Conservation (phyloP, 1,140 invertebrate genomes). For the Coelopa frigida region DNA sequence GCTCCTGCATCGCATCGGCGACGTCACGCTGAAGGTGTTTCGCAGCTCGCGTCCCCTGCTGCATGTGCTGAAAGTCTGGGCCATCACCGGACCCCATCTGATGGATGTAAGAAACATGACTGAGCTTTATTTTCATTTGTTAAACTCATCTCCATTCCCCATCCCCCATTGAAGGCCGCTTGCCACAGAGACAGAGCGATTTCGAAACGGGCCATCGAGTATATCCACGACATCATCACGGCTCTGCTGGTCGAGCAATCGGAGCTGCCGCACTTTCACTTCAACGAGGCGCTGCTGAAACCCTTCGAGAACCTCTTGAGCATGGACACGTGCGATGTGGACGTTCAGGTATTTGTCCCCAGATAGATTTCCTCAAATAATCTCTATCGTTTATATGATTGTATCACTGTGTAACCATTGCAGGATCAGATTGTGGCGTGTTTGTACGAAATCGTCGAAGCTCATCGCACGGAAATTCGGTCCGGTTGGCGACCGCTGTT, state of each 20-base stretch:
- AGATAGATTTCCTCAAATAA: too few species aligned
- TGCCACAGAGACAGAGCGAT: conserved; percentile 83
- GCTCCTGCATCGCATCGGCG: conserved; percentile 75
- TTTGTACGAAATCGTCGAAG: conserved; percentile 92
- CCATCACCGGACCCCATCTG: conserved; percentile 80
- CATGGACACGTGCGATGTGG: conserved; percentile 82
- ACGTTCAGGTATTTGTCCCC: conserved; percentile 84
- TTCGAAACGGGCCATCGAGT: conserved; percentile 87
- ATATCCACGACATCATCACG: conserved; percentile 86
- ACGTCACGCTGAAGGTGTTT: conserved; percentile 79
- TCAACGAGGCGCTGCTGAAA: conserved; percentile 90
- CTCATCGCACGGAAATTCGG: conserved; percentile 81
- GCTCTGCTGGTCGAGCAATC: conserved; percentile 79
- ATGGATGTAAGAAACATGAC: conserved; percentile 65
- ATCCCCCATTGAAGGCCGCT: conserved; percentile 58
- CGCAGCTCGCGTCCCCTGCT: conserved; percentile 79
- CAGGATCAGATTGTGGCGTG: conserved; percentile 85
- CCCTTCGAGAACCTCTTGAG: conserved; percentile 91
- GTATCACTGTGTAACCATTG: conserved; percentile 17
- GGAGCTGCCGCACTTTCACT: conserved; percentile 88
- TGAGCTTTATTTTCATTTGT: conserved; percentile 2
- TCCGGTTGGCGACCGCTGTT: conserved; percentile 92
- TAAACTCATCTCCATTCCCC: not conserved
- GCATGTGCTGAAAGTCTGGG: conserved; percentile 86
- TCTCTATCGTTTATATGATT: not conserved